phyloP scores from a whole-genome alignment of 2,888 invertebrate species.

The Seira musarum region DNA sequence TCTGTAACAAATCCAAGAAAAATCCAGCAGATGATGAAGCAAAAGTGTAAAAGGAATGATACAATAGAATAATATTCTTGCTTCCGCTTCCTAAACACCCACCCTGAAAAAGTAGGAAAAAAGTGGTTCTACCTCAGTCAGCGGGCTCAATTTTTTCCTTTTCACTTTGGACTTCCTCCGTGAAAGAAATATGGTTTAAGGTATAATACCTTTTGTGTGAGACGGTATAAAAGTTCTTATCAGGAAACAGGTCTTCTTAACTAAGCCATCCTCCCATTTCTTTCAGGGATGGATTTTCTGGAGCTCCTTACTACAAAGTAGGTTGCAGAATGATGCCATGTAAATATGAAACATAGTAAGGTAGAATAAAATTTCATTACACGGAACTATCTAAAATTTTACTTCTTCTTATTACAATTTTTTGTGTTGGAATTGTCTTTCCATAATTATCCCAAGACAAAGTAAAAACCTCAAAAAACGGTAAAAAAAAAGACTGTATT shows the following conservation, averaged over 20 bases:
- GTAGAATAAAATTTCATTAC: background rate
- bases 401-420: background rate
- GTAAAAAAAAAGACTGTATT: background rate
- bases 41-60: slow-evolving; percentile 30
- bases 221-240: background rate
- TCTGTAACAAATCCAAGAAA: slow-evolving; percentile 31
- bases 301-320: slow-evolving; percentile 4
- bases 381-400: too few relatives aligned
- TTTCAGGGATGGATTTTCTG: background rate
- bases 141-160: slow-evolving; percentile 16
- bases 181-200: background rate
- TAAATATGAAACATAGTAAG: slow-evolving; percentile 32
- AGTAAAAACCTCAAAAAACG: background rate
- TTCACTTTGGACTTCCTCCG: background rate
- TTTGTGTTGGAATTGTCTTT: background rate
- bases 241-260: slow-evolving; percentile 34
- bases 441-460: slow-evolving; percentile 39
- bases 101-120: background rate
- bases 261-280: background rate
- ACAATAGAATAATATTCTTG: slow-evolving; percentile 7
- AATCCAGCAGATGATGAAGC: slow-evolving; percentile 26
- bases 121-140: slow-evolving; percentile 1
- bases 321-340: slow-evolving; percentile 7
- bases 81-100: slow-evolving; percentile 5
- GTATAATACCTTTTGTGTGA: background rate